Evolutionary conservation across 2,113 vertebrate genomes (phyloP).

Genomic region (Puntigrus tetrazona): DNA sequence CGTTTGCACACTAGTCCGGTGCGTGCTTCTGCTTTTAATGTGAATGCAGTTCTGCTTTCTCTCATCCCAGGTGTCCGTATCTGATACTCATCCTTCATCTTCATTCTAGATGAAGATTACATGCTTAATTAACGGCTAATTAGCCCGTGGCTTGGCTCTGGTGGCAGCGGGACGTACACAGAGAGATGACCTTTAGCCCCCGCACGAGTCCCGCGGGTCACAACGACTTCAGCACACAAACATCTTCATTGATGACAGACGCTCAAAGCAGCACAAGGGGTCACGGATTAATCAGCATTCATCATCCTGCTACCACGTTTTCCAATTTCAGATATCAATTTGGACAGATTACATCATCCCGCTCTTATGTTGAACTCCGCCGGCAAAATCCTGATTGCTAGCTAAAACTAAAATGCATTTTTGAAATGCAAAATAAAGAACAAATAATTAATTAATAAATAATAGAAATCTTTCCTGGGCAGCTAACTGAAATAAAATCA

Average conservation of each 20-base stretch:
- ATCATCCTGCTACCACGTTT: not conserved
- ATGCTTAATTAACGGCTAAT: constrained; percentile 48
- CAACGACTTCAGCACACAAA: constrained; percentile 51
- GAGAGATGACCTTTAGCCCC: constrained; percentile 47
- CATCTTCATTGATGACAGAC: constrained; percentile 49
- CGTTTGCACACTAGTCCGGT: too few species aligned
- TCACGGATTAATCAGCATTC: not conserved
- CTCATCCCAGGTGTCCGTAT: constrained; percentile 22
- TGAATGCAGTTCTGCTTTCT: not conserved
- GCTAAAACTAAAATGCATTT: too few species aligned
- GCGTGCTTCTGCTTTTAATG: not conserved
- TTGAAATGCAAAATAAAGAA: too few species aligned
- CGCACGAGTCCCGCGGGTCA: constrained; percentile 26
- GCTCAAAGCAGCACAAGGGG: not conserved
- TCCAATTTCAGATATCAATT: not conserved
- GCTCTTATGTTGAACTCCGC: not conserved
- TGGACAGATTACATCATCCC: not conserved
- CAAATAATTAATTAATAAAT: too few species aligned
- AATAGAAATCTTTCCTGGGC: too few species aligned
- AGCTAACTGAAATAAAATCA: too few species aligned
- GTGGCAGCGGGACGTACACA: not conserved
- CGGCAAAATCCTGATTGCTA: too few species aligned
- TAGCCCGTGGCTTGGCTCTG: constrained; percentile 39
- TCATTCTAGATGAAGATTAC: constrained; percentile 37
- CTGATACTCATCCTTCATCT: constrained; percentile 41